phyloP scores from a whole-genome alignment of 2,888 invertebrate species.

The Gerris lacustris region DNA sequence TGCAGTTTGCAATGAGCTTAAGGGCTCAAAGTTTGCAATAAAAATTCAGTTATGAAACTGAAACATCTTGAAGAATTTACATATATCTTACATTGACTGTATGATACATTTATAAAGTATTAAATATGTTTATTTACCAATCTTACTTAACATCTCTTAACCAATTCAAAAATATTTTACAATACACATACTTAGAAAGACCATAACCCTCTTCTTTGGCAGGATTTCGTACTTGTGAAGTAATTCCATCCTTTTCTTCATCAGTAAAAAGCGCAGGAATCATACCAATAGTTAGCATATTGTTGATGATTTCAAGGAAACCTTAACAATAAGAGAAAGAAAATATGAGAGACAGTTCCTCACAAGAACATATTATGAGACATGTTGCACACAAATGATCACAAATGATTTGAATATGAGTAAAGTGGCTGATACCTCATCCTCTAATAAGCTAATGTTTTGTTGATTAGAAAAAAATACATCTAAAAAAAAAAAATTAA shows the following conservation, averaged over 20 bases:
- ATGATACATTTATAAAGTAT: too few species aligned
- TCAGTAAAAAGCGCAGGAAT: conserved; percentile 77
- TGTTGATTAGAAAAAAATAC: conserved; percentile 38
- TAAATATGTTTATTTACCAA: too few species aligned
- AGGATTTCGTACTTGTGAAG: conserved; percentile 54
- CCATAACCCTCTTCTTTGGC: conserved; percentile 60
- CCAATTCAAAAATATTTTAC: too few species aligned
- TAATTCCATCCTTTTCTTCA: conserved; percentile 74
- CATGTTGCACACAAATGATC: conserved; percentile 31
- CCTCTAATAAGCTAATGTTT: too few species aligned
- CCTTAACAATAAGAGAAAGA: conserved; percentile 32
- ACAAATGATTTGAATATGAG: conserved; percentile 32
- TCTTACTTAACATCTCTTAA: too few species aligned
- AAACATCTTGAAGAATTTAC: too few species aligned
- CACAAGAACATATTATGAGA: not conserved
- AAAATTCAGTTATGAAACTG: too few species aligned
- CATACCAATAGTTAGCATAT: conserved; percentile 78
- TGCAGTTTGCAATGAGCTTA: too few species aligned
- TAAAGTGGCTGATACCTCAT: too few species aligned
- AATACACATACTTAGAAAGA: conserved; percentile 48
- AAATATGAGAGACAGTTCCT: conserved; percentile 12
- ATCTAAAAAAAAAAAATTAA: too few species aligned
- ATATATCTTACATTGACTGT: too few species aligned
- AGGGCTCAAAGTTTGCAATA: too few species aligned
- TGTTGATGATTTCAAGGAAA: conserved; percentile 81